These are phyloP conservation scores for Branchinecta lindahli DNA, from an alignment of 1,140 invertebrate species.

Conservation along the genomic window DNA sequence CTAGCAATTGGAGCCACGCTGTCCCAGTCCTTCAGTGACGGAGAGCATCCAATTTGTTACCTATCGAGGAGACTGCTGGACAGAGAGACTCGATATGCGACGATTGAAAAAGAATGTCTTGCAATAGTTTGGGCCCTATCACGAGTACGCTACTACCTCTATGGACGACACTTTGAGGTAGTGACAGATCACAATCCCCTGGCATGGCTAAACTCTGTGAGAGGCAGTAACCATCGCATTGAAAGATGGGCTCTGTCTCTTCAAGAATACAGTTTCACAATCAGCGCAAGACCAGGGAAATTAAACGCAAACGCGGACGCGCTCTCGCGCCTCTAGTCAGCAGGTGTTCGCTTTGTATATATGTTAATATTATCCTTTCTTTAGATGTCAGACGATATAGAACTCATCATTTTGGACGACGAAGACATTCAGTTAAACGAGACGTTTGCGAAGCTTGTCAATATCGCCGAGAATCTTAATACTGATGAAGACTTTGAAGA, in stretches of 20 bases:
- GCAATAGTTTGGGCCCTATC: too few relatives aligned
- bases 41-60: too few relatives aligned
- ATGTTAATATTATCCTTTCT: slow-evolving; percentile 2
- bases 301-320: background rate
- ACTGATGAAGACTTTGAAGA: slow-evolving; percentile 9
- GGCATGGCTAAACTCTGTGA: background rate
- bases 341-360: background rate
- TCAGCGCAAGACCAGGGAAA: background rate
- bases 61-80: too few relatives aligned
- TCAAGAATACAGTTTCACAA: slow-evolving; percentile 2
- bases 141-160: background rate
- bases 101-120: too few relatives aligned
- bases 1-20: too few relatives aligned
- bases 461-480: slow-evolving; percentile 7
- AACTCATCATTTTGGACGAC: slow-evolving; percentile 8
- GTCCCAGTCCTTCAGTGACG: too few relatives aligned
- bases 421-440: slow-evolving; percentile 6
- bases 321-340: slow-evolving; percentile 2
- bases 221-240: background rate
- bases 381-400: background rate
- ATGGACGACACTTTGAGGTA: background rate
- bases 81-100: too few relatives aligned
- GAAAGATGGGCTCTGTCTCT: background rate
- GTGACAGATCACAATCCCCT: background rate
- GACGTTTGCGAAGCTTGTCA: background rate